Base-by-base conservation (phyloP, 1,140 invertebrate genomes). In the Drosophila grimshawi region DNA sequence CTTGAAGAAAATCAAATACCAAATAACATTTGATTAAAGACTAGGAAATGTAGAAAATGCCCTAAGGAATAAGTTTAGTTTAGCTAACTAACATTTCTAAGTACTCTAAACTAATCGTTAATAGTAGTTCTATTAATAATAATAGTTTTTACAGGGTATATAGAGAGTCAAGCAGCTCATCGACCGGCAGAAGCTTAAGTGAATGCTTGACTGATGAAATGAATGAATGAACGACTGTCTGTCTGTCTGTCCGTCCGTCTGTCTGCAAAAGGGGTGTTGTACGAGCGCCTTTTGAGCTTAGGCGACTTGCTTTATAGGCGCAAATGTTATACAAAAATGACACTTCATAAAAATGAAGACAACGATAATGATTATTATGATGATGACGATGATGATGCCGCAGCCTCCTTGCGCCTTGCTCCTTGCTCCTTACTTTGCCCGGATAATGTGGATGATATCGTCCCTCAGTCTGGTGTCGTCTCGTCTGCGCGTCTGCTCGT, bases 321-420 rank as follows among this genome's bases (percentile, higher is more conserved):
- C 68, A 83, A 88, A 88, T 72, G 85, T 65, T 76, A 80, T 78
- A 86, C 80, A 88, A 81, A 86, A 86, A 82, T 86, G 82, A 82
- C 85, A 88, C 85, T 88, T 89, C 85, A 89, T 88, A 88, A 89
- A 88, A 89, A 72, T 83, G 67, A 88, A 80, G 80, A 75, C 76
- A 61, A 88, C 73, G 77, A 88, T 88, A 80, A 88, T 80, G 83
- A 85, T 83, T 67, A 83, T 76, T 64, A 56, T 57, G 29, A 67
- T 70, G 78, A 68, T 10, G 65, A 59, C 10, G 30, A 61, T 10
- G 35, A 45, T 39, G 52, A 52, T 37, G 65, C 39, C 10, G 11
- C 35, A 46, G 5, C 30, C n/a, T 19, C 1, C 19, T 19, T 19
- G 19, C 19, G 1, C 19, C 19, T 19, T 19, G 19, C 19, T 19